These are phyloP conservation scores for Hirtodrosophila histrioides DNA, from an alignment of 2,888 invertebrate genomes.

Conservation along the genomic window DNA sequence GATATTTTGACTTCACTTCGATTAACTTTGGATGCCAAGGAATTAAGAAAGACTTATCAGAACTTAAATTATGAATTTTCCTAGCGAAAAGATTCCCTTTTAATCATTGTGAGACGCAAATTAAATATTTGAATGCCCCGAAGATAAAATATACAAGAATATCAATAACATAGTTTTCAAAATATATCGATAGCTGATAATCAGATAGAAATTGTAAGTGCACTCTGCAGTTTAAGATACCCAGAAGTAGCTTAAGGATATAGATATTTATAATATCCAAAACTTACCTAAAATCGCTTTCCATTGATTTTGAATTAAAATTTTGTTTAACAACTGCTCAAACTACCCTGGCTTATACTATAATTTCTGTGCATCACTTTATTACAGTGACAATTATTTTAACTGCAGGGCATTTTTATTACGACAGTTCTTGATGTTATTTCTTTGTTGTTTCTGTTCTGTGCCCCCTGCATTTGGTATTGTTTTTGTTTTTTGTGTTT, in stretches of 20 bases:
- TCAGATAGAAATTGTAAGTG: too few relatives aligned
- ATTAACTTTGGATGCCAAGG: slow-evolving; percentile 12
- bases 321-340: slow-evolving; percentile 3
- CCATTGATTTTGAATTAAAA: too few relatives aligned
- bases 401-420: slow-evolving; percentile 79
- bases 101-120: too few relatives aligned
- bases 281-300: too few relatives aligned
- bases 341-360: slow-evolving; percentile 48
- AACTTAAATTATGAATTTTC: background rate
- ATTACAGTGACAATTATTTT: slow-evolving; percentile 80
- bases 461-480: slow-evolving; percentile 13
- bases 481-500: slow-evolving; percentile 17
- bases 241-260: too few relatives aligned
- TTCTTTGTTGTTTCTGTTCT: slow-evolving; percentile 31
- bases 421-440: slow-evolving; percentile 67
- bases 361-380: slow-evolving; percentile 75
- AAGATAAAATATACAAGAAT: too few relatives aligned
- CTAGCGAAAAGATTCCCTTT: too few relatives aligned
- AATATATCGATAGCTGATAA: too few relatives aligned
- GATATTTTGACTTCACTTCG: slow-evolving; percentile 11
- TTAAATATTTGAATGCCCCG: too few relatives aligned
- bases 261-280: too few relatives aligned
- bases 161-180: too few relatives aligned
- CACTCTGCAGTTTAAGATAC: too few relatives aligned
- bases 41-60: slow-evolving; percentile 12